Base-by-base conservation (phyloP, 2,797 vertebrate genomes). In the Novumbra hubbsi region DNA sequence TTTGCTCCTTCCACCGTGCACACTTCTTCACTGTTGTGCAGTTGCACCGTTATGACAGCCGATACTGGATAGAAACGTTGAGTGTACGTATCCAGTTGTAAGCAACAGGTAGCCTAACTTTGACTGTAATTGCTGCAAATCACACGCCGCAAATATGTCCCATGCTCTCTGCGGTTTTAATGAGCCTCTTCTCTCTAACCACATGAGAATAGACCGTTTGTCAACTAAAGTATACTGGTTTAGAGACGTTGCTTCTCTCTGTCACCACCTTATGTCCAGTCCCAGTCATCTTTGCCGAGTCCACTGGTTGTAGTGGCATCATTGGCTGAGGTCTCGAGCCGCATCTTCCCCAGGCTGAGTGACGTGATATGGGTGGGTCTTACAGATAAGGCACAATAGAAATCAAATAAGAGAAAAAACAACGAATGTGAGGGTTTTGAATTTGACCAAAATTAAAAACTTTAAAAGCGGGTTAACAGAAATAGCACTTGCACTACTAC, bases 321-420 rank as follows among this genome's bases (percentile, higher is more conserved):
- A 75, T 68, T 57, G 76, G 74, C 72, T 68, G 67, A 70, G 73
- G 66, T 73, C 71, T 71, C 65, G 68, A 52, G 69, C 71, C 69
- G 34, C 67, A 81, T 80, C 74, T 70, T 24, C 50, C 68, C 50
- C 71, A 30, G 72, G 5, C 73, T 55, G 77, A 27, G 49, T 85
- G 83, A 85, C 76, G 83, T 76, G 62, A 66, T 60, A 49, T 69
- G 75, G 78, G 82, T 41, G 80, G 80, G 80, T 77, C 79, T 67
- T 69, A n/a, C 50, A 38, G 71, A 30, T 68, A 38, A 64, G 45
- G 38, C 69, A n/a, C 73, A 71, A 57, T 79, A 70, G 72, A 73
- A 73, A 76, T 63, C 34, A 70, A 71, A 74, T 73, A 50, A 75
- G 21, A 75, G 79, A 30, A 71, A 75, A 80, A 63, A 70, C 68